Evolutionary conservation across 2,888 invertebrate genomes (phyloP).

Genomic region (Epistrophe eligans): DNA sequence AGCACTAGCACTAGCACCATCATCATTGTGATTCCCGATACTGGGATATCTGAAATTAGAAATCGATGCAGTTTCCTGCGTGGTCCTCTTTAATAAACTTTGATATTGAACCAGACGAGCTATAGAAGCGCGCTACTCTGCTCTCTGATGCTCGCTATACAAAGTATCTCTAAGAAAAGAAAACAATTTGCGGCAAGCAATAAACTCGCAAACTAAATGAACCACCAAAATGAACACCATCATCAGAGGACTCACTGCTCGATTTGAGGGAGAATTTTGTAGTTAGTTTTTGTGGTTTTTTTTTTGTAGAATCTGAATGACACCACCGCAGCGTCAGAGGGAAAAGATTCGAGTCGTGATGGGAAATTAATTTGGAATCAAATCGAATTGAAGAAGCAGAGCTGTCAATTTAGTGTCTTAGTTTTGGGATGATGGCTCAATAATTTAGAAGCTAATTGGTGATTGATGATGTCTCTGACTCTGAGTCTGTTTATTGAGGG

Average conservation of each 20-base stretch:
- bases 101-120: constrained; percentile 21
- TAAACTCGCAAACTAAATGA: constrained; percentile 63
- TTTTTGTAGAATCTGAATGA: not conserved
- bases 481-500: not conserved
- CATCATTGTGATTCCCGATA: constrained; percentile 48
- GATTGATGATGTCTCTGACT: constrained; percentile 19
- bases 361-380: constrained; percentile 65
- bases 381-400: constrained; percentile 36
- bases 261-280: constrained; percentile 5
- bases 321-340: not conserved
- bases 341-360: constrained; percentile 32
- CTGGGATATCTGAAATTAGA: constrained; percentile 72
- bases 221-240: constrained; percentile 16
- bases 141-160: not conserved
- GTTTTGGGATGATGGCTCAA: constrained; percentile 38
- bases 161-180: not conserved
- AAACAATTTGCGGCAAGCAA: constrained; percentile 49
- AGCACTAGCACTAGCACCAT: constrained; percentile 35
- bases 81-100: constrained; percentile 52
- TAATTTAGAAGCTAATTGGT: constrained; percentile 40
- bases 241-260: not conserved
- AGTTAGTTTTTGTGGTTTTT: constrained; percentile 20
- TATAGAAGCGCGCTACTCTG: not conserved
- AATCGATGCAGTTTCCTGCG: constrained; percentile 75
- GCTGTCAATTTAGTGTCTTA: constrained; percentile 55